Percentiles rank a stretch among this genome's conserved stretches.
These are phyloP conservation scores for Rissa tridactyla DNA, from an alignment of 2,113 vertebrate genomes.

Conservation along the genomic window DNA sequence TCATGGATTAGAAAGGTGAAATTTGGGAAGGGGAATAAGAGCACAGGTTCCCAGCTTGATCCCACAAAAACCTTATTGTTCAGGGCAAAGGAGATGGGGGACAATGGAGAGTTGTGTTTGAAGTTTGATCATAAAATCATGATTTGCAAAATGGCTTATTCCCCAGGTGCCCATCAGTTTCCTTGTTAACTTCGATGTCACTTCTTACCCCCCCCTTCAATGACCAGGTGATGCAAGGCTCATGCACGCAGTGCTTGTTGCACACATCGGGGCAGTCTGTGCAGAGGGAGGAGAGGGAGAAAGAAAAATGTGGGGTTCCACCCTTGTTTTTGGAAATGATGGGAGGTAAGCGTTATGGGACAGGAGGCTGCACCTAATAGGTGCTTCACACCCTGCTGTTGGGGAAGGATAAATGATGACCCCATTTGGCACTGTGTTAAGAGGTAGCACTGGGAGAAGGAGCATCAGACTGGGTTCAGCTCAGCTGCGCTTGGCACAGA, in stretches of 20 bases:
- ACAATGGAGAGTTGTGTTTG: not conserved
- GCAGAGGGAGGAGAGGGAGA: not conserved
- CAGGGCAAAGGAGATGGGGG: not conserved
- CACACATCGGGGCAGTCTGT: not conserved
- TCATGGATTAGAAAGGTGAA: not conserved
- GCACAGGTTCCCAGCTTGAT: not conserved
- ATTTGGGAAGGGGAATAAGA: not conserved
- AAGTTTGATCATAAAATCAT: not conserved
- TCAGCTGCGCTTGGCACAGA: not conserved
- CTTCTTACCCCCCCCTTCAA: not conserved
- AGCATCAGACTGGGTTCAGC: not conserved
- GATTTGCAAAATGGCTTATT: not conserved
- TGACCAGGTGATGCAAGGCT: not conserved
- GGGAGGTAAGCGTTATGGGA: not conserved
- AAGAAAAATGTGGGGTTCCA: not conserved
- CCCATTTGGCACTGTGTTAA: not conserved
- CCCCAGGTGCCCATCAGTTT: not conserved
- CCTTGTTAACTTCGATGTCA: not conserved
- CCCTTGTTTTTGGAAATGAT: not conserved
- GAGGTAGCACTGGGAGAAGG: not conserved
- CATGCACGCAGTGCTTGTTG: not conserved
- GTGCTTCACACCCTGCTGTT: not conserved
- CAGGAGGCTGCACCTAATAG: not conserved
- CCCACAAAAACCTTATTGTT: not conserved
- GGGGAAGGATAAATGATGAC: not conserved